Conservation (phyloP, 2,888 invertebrate species). For the Parasteatoda lunata region DNA sequence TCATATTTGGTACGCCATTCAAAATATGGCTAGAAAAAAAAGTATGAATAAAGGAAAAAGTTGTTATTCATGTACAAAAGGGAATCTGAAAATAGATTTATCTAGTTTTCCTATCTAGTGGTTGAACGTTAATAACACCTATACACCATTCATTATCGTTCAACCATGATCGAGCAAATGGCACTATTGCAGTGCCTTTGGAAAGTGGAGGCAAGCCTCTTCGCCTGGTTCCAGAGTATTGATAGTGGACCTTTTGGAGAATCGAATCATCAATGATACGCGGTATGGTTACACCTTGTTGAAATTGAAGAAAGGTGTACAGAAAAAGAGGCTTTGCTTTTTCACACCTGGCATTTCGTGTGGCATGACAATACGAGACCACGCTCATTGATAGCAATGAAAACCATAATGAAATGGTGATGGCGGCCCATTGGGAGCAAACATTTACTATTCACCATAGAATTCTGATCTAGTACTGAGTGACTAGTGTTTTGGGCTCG, state of each 20-base stretch:
- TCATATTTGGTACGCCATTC: constrained; percentile 82
- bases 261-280: neutral
- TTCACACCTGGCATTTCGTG: neutral
- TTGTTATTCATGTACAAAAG: neutral
- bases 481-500: no score
- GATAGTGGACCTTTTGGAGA: neutral
- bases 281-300: neutral
- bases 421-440: neutral
- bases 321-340: neutral
- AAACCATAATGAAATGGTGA: neutral
- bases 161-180: neutral
- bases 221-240: neutral
- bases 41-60: neutral
- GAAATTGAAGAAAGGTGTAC: neutral
- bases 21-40: constrained; percentile 70
- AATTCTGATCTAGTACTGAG: neutral
- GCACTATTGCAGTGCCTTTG: neutral
- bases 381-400: neutral
- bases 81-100: no score
- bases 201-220: constrained; percentile 1
- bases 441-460: neutral
- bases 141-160: constrained; percentile 1
- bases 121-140: neutral
- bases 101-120: no score
- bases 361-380: neutral